A percentile compares a stretch with the other conserved stretches of the same genome.
Conservation (phyloP, 2,888 invertebrate genomes). For the Ichneumoninae sp. region DNA sequence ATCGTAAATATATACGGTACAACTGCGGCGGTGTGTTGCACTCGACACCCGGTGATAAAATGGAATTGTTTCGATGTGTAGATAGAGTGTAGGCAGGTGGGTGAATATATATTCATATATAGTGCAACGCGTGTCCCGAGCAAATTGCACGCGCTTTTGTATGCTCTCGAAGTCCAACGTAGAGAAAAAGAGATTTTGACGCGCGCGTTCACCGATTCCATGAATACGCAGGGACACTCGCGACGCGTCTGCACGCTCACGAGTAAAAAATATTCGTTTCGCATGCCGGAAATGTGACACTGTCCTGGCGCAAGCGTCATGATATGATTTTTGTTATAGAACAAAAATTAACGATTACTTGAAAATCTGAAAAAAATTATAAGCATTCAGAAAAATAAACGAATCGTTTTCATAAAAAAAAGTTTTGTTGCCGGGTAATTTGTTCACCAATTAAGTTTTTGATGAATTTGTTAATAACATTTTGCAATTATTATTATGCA, state of each 20-base stretch:
- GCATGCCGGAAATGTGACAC: constrained; percentile 18
- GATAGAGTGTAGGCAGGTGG: background rate
- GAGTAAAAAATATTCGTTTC: constrained; percentile 45
- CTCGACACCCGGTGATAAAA: constrained; percentile 41
- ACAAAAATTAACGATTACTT: too few species aligned
- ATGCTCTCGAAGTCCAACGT: constrained; percentile 18
- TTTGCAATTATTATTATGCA: too few species aligned
- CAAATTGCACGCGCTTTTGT: too few species aligned
- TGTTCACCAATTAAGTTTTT: too few species aligned
- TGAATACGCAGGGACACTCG: constrained; percentile 52
- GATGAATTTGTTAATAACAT: too few species aligned
- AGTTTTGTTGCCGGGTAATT: too few species aligned
- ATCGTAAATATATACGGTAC: background rate
- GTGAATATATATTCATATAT: background rate
- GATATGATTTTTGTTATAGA: too few species aligned
- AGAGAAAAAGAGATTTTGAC: background rate
- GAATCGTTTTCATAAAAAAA: too few species aligned
- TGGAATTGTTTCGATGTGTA: constrained; percentile 17
- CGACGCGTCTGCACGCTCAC: constrained; percentile 20
- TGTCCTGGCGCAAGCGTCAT: constrained; percentile 11
- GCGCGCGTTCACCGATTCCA: constrained; percentile 35
- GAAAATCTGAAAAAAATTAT: too few species aligned
- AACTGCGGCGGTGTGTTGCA: constrained; percentile 5
- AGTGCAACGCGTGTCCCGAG: too few species aligned
- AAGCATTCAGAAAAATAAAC: too few species aligned